Conservation (phyloP, 2,113 vertebrate genomes). For the Paracanthobrama guichenoti region DNA sequence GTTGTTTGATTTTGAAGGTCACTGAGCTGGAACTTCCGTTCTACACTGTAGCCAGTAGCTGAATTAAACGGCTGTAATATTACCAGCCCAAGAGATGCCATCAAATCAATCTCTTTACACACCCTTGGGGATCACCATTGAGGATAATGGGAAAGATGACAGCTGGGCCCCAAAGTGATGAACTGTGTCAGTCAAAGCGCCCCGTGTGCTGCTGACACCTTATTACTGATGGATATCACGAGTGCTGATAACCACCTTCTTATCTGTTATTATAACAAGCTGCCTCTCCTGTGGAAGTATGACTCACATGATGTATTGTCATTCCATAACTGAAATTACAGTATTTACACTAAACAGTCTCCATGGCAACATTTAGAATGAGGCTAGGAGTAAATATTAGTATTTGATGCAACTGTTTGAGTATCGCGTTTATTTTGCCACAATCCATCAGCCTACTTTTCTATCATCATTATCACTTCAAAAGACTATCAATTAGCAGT, state of each 20-base stretch:
- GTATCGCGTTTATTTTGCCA: constrained; percentile 33
- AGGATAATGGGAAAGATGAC: constrained; percentile 40
- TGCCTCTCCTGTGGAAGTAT: constrained; percentile 28
- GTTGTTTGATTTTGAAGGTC: constrained; percentile 43
- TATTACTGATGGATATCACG: constrained; percentile 39
- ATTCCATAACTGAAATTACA: constrained; percentile 19
- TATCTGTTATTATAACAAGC: constrained; percentile 41
- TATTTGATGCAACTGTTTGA: constrained; percentile 15
- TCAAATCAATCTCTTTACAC: constrained; percentile 51
- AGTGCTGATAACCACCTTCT: constrained; percentile 26
- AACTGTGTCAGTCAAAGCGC: constrained; percentile 23
- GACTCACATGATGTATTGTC: constrained; percentile 13
- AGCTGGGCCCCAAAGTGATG: constrained; percentile 21
- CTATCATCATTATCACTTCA: constrained; percentile 63
- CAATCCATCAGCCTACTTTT: constrained; percentile 46
- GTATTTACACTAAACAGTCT: constrained; percentile 45
- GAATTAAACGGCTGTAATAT: constrained; percentile 49
- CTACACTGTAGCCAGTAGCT: constrained; percentile 35
- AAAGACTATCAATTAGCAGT: constrained; percentile 73
- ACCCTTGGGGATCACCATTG: constrained; percentile 35
- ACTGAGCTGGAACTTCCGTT: neutral
- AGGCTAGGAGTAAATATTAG: constrained; percentile 21
- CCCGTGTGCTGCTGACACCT: neutral
- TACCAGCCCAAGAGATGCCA: constrained; percentile 37
- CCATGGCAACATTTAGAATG: constrained; percentile 45